Evolutionary conservation across 2,888 invertebrate species (phyloP), one percentile per base, ranked within the genome.

Genomic region (Himalopsyche kuldschensis): DNA sequence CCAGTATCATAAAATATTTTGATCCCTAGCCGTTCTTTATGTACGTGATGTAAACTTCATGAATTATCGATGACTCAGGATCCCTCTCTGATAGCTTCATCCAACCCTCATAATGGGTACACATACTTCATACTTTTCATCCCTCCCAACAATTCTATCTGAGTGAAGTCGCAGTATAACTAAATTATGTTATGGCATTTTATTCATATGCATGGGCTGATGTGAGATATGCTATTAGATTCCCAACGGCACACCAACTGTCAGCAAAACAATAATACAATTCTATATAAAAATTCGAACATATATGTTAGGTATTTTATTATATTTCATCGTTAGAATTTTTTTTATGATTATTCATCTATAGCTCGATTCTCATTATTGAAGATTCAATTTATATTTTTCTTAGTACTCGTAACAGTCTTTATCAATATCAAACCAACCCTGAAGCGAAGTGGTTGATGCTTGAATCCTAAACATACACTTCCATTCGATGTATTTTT

Each of bases 31-130:
- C 55, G 20, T 55, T 24, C 8, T 24, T n/a, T 8, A 2, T 55
- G 55, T 24, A 20, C 55, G 55, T 55, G 55, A 55, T 55, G 55
- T 55, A 55, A 55, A 55, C 55, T 41, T 81, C 76, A 83, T 83
- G 83, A 83, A 81, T 83, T 81, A 83, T 83, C 83, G 83, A 83
- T 83, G 83, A 46, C 41, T 31, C 80, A 48, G 47, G 81, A 81
- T 78, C 81, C 81, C 78, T 78, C 47, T 48, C 77, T 76, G 83
- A 80, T 80, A 76, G 80, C 30, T 48, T 24, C 78, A 55, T 55
- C 20, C 24, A 20, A 47, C 83, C 80, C 83, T 80, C 48, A 46
- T 17, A 77, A 41, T 41, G 41, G 41, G 11, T 41, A 3, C 41
- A 15, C 15, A 41, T 75, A 32, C 30, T 24, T 75, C 17, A 32